Base-by-base conservation (phyloP, 1,140 invertebrate species). In the Lasaia peninsularis region DNA sequence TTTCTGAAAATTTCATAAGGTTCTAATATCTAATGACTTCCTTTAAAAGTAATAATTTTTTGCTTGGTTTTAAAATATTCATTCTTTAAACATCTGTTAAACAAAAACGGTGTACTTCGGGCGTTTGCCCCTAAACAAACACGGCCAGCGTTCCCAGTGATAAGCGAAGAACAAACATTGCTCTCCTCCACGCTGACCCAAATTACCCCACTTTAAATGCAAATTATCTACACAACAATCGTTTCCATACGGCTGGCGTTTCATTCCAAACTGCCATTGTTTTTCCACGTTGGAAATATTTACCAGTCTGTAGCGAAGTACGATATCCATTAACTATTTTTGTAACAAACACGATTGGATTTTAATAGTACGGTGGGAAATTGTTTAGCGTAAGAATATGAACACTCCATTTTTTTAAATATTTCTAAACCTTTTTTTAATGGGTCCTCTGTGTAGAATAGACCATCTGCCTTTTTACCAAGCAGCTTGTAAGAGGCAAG, bases 151-250 rank as follows among this genome's bases (percentile, higher is more conserved):
- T 28, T 28, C n/a, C n/a, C 24, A 28, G 8, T 48, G 11, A 48
- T 48, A 44, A 18, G 16, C 18, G 40, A 11, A 48, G 40, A 48
- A 48, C 20, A 48, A 48, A 48, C 40, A 18, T 21, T 48, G 18
- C 40, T 20, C 40, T 28, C 40, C 18, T 11, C 9, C 40, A 21
- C 16, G 18, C 16, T 21, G 40, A 44, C 40, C 40, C 11, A 44
- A 44, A 21, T 44, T 44, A 21, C 16, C 40, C 40, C 18, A 44
- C 40, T 44, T 44, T 44, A 44, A 18, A 44, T 44, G 40, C 40
- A 44, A 44, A 44, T 44, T 44, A 21, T 44, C 18, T 16, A 18
- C 18, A 44, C 18, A 44, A 44, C 40, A 44, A 44, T 4, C 40
- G 10, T 20, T 44, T 44, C 11, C 40, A 44, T 11, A 20, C 40